phyloP scores from a whole-genome alignment of 2,113 vertebrate genomes.

The Muscicapa adusta region DNA sequence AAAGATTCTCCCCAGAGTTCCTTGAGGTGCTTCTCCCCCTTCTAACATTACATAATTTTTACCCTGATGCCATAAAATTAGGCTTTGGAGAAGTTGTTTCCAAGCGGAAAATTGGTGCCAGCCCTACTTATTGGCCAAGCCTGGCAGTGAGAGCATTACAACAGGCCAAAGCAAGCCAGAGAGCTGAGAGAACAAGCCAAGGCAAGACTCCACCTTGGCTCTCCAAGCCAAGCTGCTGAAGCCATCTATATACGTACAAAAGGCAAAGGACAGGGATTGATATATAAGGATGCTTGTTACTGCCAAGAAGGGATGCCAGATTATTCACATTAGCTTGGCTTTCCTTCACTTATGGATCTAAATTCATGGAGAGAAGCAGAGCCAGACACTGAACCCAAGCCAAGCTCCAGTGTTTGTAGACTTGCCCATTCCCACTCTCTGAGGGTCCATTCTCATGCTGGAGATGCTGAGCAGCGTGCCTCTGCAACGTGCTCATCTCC shows the following conservation, averaged over 20 bases:
- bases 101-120: neutral
- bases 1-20: neutral
- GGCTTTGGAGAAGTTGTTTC: neutral
- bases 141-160: neutral
- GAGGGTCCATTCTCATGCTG: neutral
- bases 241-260: neutral
- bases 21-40: neutral
- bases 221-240: constrained; percentile 24
- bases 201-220: constrained; percentile 30
- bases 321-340: constrained; percentile 12
- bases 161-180: neutral
- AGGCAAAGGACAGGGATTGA: constrained; percentile 45
- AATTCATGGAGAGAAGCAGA: neutral
- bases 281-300: constrained; percentile 40
- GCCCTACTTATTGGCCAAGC: constrained; percentile 25
- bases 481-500: neutral
- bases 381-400: neutral
- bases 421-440: neutral
- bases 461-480: neutral
- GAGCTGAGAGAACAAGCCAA: neutral
- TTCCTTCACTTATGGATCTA: neutral
- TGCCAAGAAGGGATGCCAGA: constrained; percentile 29
- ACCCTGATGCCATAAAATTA: neutral
- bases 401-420: constrained; percentile 33
- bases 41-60: neutral